Conservation (phyloP, 2,797 vertebrate species). For the Pseudocheirus occidentalis region DNA sequence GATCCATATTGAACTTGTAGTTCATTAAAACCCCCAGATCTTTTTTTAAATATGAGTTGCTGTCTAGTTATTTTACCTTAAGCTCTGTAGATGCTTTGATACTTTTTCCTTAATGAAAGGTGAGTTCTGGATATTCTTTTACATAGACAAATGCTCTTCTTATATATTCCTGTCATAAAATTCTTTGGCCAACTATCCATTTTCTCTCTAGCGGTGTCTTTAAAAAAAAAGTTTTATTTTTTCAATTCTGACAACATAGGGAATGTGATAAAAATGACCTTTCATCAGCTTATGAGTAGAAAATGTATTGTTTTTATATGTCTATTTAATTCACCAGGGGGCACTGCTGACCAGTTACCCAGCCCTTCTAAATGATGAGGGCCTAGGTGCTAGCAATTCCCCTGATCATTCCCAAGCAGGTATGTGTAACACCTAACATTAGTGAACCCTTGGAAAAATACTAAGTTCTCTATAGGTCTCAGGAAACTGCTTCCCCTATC, state of each 20-base stretch:
- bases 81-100: neutral
- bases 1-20: neutral
- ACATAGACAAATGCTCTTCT: neutral
- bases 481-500: neutral
- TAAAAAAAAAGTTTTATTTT: neutral
- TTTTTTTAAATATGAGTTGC: neutral
- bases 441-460: neutral
- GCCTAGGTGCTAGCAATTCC: neutral
- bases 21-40: neutral
- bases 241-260: neutral
- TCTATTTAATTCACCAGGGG: neutral
- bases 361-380: neutral
- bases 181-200: slow-evolving; percentile 35
- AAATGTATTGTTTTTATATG: neutral
- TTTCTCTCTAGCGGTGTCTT: neutral
- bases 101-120: neutral
- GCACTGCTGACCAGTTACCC: neutral
- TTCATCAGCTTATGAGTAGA: neutral
- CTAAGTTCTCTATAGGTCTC: neutral
- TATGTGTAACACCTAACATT: neutral
- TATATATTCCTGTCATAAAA: neutral
- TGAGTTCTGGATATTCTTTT: neutral
- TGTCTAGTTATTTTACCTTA: neutral
- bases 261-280: neutral
- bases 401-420: neutral